These are phyloP conservation scores for Chironomus striatipennis DNA, from an alignment of 1,140 invertebrate species.

Conservation along the genomic window DNA sequence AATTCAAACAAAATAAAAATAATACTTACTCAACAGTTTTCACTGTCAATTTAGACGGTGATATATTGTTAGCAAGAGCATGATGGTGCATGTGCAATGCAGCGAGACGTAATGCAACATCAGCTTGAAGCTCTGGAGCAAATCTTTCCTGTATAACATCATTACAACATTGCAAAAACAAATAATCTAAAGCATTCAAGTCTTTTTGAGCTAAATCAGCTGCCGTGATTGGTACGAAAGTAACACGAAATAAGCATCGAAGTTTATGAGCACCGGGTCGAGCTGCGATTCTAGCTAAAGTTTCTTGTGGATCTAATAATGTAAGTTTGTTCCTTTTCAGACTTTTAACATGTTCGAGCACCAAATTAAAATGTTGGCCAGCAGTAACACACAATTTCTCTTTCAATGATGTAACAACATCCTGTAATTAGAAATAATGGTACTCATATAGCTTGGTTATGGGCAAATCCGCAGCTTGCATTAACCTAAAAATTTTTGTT, in stretches of 20 bases:
- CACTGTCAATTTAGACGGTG: slow-evolving; percentile 66
- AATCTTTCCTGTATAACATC: slow-evolving; percentile 87
- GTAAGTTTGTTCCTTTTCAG: slow-evolving; percentile 74
- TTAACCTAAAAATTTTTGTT: no score
- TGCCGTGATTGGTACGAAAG: slow-evolving; percentile 78
- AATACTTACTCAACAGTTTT: slow-evolving; percentile 78
- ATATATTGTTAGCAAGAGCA: slow-evolving; percentile 65
- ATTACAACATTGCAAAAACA: slow-evolving; percentile 86
- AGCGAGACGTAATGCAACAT: slow-evolving; percentile 72
- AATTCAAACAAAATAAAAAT: neutral
- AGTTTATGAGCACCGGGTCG: slow-evolving; percentile 80
- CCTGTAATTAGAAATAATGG: slow-evolving; percentile 41
- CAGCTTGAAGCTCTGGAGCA: slow-evolving; percentile 80
- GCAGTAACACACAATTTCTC: slow-evolving; percentile 75
- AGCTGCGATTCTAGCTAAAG: slow-evolving; percentile 75
- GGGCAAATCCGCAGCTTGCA: no score
- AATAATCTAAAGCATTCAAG: slow-evolving; percentile 77
- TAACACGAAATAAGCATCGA: slow-evolving; percentile 77
- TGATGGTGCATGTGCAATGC: slow-evolving; percentile 87
- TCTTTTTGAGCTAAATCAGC: slow-evolving; percentile 73
- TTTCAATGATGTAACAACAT: slow-evolving; percentile 75
- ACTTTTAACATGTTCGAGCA: slow-evolving; percentile 84
- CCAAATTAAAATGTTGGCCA: slow-evolving; percentile 76
- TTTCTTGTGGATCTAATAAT: slow-evolving; percentile 72
- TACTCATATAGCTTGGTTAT: no score